These are phyloP conservation scores for Gobionotothen gibberifrons DNA, from an alignment of 2,797 vertebrate species.

Conservation along the genomic window DNA sequence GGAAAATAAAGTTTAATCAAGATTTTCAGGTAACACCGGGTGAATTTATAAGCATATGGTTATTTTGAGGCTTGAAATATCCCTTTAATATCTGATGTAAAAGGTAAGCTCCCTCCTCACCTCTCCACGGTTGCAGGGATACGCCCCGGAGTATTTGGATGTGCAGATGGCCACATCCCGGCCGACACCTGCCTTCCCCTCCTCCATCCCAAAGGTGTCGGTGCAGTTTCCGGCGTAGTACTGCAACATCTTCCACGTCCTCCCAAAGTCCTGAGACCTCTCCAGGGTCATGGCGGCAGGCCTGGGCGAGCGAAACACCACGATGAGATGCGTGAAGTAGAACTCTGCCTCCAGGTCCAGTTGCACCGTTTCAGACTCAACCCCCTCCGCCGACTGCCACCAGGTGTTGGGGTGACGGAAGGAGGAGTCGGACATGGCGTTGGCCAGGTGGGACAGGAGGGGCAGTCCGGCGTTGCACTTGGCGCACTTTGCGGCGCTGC, in stretches of 20 bases:
- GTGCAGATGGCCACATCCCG: conserved; percentile 86
- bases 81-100: not conserved
- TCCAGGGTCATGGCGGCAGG: conserved; percentile 95
- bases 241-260: conserved; percentile 91
- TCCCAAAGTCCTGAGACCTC: conserved; percentile 93
- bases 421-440: conserved; percentile 94
- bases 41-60: too few relatives aligned
- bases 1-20: too few relatives aligned
- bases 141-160: conserved; percentile 92
- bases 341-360: conserved; percentile 94
- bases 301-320: conserved; percentile 94
- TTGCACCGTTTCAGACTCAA: conserved; percentile 87
- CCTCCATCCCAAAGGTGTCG: conserved; percentile 86
- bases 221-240: conserved; percentile 93
- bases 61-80: too few relatives aligned
- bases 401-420: conserved; percentile 94
- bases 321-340: conserved; percentile 96
- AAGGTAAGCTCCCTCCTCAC: conserved; percentile 78
- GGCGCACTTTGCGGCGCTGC: conserved; percentile 81
- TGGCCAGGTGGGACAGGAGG: conserved; percentile 87
- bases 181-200: conserved; percentile 80
- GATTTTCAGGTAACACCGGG: too few relatives aligned
- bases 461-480: conserved; percentile 87
- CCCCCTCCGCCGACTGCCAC: conserved; percentile 93
- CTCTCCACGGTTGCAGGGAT: conserved; percentile 95